Evolutionary conservation across 2,113 vertebrate genomes (phyloP).

Genomic region (Phocoena phocoena): DNA sequence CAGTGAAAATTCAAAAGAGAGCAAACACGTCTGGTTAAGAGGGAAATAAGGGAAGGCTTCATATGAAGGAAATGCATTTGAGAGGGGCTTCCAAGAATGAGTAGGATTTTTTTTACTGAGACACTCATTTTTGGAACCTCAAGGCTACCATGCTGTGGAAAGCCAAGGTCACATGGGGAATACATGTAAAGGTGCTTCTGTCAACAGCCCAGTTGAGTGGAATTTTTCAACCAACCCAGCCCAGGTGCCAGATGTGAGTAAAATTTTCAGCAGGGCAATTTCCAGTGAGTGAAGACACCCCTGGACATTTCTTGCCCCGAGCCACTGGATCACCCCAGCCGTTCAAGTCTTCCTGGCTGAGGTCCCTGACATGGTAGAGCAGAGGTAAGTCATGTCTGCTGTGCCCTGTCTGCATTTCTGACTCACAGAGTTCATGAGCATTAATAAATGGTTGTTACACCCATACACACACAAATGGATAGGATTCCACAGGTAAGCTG

Average conservation of each 20-base stretch:
- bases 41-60: background rate
- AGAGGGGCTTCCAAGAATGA: background rate
- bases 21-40: background rate
- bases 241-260: conserved; percentile 1
- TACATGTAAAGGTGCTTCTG: background rate
- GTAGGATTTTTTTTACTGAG: background rate
- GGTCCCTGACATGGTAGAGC: background rate
- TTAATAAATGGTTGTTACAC: background rate
- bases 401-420: background rate
- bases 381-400: background rate
- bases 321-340: background rate
- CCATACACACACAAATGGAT: background rate
- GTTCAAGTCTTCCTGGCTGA: background rate
- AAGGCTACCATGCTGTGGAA: background rate
- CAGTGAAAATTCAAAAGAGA: conserved; percentile 4
- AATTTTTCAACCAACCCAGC: background rate
- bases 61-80: background rate
- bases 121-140: background rate
- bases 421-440: background rate
- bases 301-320: background rate
- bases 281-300: background rate
- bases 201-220: background rate
- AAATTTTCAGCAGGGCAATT: background rate
- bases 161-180: background rate
- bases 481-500: background rate